phyloP scores from a whole-genome alignment of 2,113 vertebrate species.

The Balaeniceps rex region DNA sequence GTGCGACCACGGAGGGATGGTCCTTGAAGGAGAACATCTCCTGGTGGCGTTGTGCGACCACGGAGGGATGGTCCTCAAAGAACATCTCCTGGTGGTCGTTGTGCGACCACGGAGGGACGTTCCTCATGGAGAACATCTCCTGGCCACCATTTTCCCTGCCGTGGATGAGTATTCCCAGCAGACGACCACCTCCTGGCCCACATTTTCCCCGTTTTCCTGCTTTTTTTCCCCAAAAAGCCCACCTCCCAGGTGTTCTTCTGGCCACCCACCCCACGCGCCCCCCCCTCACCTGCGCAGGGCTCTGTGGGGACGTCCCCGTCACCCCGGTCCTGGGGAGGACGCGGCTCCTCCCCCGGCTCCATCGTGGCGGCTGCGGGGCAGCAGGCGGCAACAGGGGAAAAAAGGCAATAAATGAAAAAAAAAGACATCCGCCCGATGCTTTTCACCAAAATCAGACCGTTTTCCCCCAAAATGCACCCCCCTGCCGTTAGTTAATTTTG shows the following conservation, averaged over 20 bases:
- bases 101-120: not conserved
- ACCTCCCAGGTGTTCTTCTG: not conserved
- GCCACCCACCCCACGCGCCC: not conserved
- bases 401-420: not conserved
- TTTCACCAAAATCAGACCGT: not conserved
- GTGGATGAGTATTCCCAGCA: not conserved
- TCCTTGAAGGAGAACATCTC: not conserved
- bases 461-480: not conserved
- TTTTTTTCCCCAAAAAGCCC: not conserved
- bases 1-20: fast-evolving
- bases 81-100: fast-evolving
- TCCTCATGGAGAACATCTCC: not conserved
- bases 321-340: not conserved
- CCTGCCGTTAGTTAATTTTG: no score
- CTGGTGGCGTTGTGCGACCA: not conserved
- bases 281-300: not conserved
- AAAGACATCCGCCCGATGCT: not conserved
- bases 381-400: not conserved
- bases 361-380: not conserved
- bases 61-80: not conserved
- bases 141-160: no score
- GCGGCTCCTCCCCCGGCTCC: not conserved
- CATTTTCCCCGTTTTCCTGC: not conserved
- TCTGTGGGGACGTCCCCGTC: not conserved
- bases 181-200: not conserved